phyloP scores from a whole-genome alignment of 2,888 invertebrate species.

The Philopedon plagiatum region DNA sequence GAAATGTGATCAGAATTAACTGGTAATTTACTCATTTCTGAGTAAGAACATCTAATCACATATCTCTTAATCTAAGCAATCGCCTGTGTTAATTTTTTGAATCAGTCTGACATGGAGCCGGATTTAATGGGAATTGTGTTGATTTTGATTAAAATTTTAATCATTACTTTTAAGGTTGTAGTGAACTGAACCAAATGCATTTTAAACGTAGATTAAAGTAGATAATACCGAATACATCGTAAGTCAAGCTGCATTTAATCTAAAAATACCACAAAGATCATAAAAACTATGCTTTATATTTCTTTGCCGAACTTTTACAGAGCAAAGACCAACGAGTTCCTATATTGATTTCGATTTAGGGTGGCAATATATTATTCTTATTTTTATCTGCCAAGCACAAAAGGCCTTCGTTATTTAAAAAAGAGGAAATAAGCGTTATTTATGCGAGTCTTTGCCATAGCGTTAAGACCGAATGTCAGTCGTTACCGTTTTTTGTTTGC shows the following conservation, averaged over 20 bases:
- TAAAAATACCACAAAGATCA: background rate
- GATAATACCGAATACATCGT: too few species aligned
- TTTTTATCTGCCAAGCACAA: constrained; percentile 50
- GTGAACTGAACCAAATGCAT: too few species aligned
- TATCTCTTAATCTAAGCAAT: too few species aligned
- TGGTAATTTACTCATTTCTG: too few species aligned
- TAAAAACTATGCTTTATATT: constrained; percentile 8
- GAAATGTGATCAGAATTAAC: too few species aligned
- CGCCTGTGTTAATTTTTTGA: too few species aligned
- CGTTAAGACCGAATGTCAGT: constrained; percentile 45
- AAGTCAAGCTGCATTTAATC: background rate
- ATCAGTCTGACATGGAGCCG: too few species aligned
- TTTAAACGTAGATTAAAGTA: too few species aligned
- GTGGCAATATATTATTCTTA: constrained; percentile 49
- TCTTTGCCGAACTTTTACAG: background rate
- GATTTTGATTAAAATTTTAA: too few species aligned
- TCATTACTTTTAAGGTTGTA: too few species aligned
- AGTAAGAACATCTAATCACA: too few species aligned
- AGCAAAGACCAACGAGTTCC: constrained; percentile 33
- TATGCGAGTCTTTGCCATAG: constrained; percentile 42
- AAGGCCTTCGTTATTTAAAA: constrained; percentile 43
- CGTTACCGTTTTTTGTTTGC: constrained; percentile 46
- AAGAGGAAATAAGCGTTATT: constrained; percentile 47
- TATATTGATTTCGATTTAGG: constrained; percentile 49
- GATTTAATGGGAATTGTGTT: too few species aligned